Evolutionary conservation across 2,888 invertebrate genomes (phyloP), one percentile per base, ranked within the genome.

Genomic region (Cryptophagus acutangulus): DNA sequence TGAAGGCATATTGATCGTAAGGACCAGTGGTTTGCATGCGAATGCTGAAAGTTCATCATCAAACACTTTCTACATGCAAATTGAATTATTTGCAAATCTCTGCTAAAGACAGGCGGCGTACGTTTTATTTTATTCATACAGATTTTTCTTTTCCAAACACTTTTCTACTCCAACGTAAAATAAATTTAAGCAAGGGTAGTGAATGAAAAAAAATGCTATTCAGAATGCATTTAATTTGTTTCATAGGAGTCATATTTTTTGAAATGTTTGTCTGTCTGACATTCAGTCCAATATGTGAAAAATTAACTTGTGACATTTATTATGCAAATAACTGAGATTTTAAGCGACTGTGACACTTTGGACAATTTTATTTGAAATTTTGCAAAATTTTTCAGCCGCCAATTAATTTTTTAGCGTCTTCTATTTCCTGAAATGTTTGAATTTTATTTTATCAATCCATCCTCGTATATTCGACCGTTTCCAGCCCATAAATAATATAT

Each of bases 31-130:
- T 20, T 20, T 20, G n/a, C 24, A 20, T 20, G 24, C n/a, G n/a
- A 20, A 20, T 20, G n/a, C n/a, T 20, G n/a, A 20, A 20, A 20
- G 24, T 20, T 20, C 24, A 20, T 20, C n/a, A n/a, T n/a, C n/a
- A n/a, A n/a, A n/a, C 24, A 20, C 24, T 20, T 20, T 20, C 6
- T n/a, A 20, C 24, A 20, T 20, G 24, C 24, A 20, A 20, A 20
- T 20, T 20, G 24, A 20, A 20, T 20, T 20, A 20, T 20, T 6
- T 20, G 24, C 24, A 20, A 20, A 20, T 20, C 24, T 20, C 24
- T 20, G 24, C n/a, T 20, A 20, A 20, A 20, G 24, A 20, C 24
- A 20, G 24, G 24, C 24, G 24, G 6, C 24, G 6, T 20, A 8
- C 6, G 6, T 20, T 20, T 20, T 20, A 20, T 20, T 20, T 20